Evolutionary conservation across 2,888 invertebrate genomes (phyloP).

Genomic region (Aleiodes leptofemur): DNA sequence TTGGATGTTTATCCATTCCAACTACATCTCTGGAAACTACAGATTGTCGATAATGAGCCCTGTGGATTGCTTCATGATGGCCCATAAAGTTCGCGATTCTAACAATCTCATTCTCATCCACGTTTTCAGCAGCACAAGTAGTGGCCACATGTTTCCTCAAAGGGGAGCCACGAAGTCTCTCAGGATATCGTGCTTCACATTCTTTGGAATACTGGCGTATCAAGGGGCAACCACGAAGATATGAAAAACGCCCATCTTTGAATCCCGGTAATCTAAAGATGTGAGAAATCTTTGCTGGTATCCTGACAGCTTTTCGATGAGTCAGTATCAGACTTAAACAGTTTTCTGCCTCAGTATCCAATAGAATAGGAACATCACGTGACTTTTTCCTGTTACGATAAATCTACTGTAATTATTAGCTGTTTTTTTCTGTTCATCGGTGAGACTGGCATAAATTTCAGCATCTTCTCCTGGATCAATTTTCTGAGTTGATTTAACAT

Average conservation of each 20-base stretch:
- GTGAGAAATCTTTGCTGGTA: constrained; percentile 45
- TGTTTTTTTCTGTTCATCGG: constrained; percentile 20
- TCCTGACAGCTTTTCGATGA: constrained; percentile 24
- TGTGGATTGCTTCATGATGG: constrained; percentile 43
- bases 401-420: constrained; percentile 40
- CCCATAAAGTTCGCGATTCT: constrained; percentile 49
- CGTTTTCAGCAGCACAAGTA: constrained; percentile 44
- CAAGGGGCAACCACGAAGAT: constrained; percentile 49
- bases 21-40: constrained; percentile 43
- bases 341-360: constrained; percentile 33
- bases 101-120: constrained; percentile 42
- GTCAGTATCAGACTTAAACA: constrained; percentile 33
- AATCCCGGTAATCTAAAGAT: constrained; percentile 48
- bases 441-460: constrained; percentile 37
- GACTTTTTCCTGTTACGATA: constrained; percentile 49
- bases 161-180: constrained; percentile 50
- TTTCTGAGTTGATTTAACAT: constrained; percentile 19
- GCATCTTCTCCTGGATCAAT: constrained; percentile 24
- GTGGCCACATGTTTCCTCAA: constrained; percentile 57
- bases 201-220: constrained; percentile 44
- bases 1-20: constrained; percentile 12
- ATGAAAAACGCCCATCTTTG: constrained; percentile 36
- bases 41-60: constrained; percentile 42
- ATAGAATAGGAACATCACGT: constrained; percentile 47
- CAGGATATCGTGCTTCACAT: constrained; percentile 51